Evolutionary conservation across 2,113 vertebrate species (phyloP), one percentile per base, ranked within the genome.

Genomic region (Plecturocebus donacophilus): DNA sequence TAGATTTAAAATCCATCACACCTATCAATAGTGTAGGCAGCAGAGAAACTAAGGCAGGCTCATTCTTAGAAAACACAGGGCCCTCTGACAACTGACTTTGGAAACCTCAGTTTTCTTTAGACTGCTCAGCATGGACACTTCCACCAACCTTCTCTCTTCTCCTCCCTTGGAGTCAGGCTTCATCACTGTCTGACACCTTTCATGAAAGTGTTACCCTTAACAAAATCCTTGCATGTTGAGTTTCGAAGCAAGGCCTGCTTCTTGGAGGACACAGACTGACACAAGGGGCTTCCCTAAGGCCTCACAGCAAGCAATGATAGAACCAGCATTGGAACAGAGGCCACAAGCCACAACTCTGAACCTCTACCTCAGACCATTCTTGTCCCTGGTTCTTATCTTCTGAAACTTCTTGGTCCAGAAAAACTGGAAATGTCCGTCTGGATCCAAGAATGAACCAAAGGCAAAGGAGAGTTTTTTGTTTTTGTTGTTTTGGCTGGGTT

Each of bases 51-150:
- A 61, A 90, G 49, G 35, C 45, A 21, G 25, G 25, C 25, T 27
- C 27, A 5, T 4, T 61, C 64, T 83, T 38, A 19, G 70, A 83
- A 76, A 42, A 17, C 75, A 38, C 35, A n/a, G 49, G 8, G 70
- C 27, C 30, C 75, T 76, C 68, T 45, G 42, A 54, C 3, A 32
- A 13, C 32, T 17, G 1, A 38, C 68, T 6, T 81, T 23, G 54
- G 58, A 61, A 3, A 27, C 30, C 40, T 56, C 20, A 12, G n/a
- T 11, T 13, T 75, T 73, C 42, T 16, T 35, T 45, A 35, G 10
- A 27, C 27, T 30, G 45, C 2, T 8, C 47, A 1, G 20, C 14
- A 21, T 0, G 16, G 42, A 23, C 2, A 1, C 2, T 61, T 32
- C 32, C 32, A n/a, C 49, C 52, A 52, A 1, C 14, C 35, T 32